Evolutionary conservation across 2,888 invertebrate species (phyloP), one percentile per base, ranked within the genome.

Genomic region (Drosophila anomalata): DNA sequence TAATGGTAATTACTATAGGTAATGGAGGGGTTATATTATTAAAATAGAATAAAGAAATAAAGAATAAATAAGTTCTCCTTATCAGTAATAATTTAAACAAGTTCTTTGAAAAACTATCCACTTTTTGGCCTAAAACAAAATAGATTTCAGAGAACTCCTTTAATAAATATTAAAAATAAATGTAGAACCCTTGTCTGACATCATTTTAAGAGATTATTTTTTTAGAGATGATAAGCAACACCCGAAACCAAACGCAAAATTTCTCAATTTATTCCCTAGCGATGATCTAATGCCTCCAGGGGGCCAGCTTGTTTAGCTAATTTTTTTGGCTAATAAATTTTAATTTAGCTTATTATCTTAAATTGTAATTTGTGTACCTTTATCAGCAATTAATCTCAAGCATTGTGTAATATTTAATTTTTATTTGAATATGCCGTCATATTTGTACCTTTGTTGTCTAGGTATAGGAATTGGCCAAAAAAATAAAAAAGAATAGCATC

Each of bases 341-440:
- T 17, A 65, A 63, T 65, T 53, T 44, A 12, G 33, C 33, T 52
- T 29, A 47, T 53, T 39, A 65, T n/a, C 66, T 54, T 46, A 54
- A 54, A 66, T 29, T 53, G 46, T 65, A 63, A 63, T 65, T 65
- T 39, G 36, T 22, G 46, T 63, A 52, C n/a, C 53, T 44, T 54
- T 54, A 66, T 66, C 54, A 66, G 63, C 63, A 47, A 66, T 65
- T 66, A 31, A 65, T 65, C 66, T 47, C 24, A n/a, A 12, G 31
- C 26, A 61, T 66, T 66, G 39, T 65, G 47, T 65, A 65, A 66
- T 65, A 65, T 65, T 66, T 66, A 54, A 54, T 54, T 66, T 20
- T 66, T 39, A 36, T 66, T 66, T 47, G 14, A 54, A 22, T 22
- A 67, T 69, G 66, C 70, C 66, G 66, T 67, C 70, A 66, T 66